Evolutionary conservation across 2,888 invertebrate species (phyloP), one percentile per base, ranked within the genome.

Genomic region (Spisula subtruncata): DNA sequence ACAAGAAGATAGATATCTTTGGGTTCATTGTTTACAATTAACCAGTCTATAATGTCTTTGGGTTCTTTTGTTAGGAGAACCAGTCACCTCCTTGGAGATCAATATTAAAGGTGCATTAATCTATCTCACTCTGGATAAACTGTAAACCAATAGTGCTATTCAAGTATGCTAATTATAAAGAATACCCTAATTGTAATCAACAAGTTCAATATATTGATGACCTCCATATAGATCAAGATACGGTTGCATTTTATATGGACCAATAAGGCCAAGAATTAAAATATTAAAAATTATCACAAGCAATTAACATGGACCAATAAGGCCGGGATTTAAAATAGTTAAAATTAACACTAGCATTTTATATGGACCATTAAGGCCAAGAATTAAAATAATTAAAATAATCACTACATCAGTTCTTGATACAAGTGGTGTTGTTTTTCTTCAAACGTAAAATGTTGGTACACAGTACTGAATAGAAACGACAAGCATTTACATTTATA

Each of bases 1-100:
- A 75, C 48, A 32, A 75, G 46, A 51, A 86, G 81, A 86, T 86
- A 81, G 46, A 80, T 32, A 83, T 83, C 83, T 56, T 60, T 75
- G 75, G 41, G 46, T 83, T 83, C 66, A 12, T 41, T 66, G 66
- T 41, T 83, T 83, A 32, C n/a, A 10, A 32, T 25, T n/a, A 66
- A 66, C 66, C 35, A 46, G 60, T 66, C 41, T 75, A 75, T 35
- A 32, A 75, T 18, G 32, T 75, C 6, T 32, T 75, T 75, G 75
- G 41, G 46, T 83, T 83, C 66, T 60, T 41, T 83, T 83, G 66
- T 83, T 32, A 46, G 12, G n/a, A 41, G 46, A 66, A 66, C 25
- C 35, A 66, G 60, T 46, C 66, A 83, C n/a, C 83, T 83, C 83
- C 83, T 41, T 83, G 18, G 83, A 60, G 46, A 83, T 83, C 41